These are phyloP conservation scores for Polia nebulosa DNA, from an alignment of 2,888 invertebrate genomes.

Conservation along the genomic window DNA sequence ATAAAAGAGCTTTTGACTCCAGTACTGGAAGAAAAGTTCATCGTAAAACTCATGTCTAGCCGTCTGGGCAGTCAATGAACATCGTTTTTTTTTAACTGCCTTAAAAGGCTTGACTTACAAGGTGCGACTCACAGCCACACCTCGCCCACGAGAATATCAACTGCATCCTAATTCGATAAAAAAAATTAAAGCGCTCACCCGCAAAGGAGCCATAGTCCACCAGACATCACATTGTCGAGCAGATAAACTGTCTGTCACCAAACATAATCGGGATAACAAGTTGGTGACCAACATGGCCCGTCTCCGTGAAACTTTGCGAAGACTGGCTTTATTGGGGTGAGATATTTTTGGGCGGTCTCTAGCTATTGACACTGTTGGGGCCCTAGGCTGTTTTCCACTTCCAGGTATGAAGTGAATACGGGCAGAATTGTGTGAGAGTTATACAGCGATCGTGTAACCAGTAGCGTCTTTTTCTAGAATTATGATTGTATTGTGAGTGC, in stretches of 20 bases:
- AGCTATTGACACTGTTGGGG: too few species aligned
- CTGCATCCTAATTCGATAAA: neutral
- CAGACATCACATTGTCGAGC: neutral
- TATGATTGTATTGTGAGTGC: neutral
- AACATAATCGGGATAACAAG: neutral
- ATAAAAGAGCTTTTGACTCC: conserved; percentile 25
- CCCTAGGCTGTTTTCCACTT: too few species aligned
- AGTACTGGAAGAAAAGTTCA: neutral
- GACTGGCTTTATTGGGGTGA: neutral
- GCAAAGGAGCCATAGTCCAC: neutral
- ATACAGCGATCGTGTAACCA: neutral
- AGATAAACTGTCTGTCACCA: neutral
- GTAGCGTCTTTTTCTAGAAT: neutral
- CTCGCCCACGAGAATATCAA: neutral
- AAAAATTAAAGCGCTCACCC: neutral
- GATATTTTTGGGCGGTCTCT: neutral
- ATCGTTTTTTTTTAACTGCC: neutral
- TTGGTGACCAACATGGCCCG: neutral
- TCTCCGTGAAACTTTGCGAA: neutral
- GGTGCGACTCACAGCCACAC: neutral
- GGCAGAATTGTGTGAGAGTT: neutral
- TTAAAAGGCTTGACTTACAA: neutral
- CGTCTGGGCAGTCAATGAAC: conserved; percentile 1
- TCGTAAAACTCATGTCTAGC: conserved; percentile 13
- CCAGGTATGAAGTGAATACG: neutral